A percentile compares a stretch with the other conserved stretches of the same genome.
Conservation (phyloP, 2,113 vertebrate species). For the Strigops habroptila region DNA sequence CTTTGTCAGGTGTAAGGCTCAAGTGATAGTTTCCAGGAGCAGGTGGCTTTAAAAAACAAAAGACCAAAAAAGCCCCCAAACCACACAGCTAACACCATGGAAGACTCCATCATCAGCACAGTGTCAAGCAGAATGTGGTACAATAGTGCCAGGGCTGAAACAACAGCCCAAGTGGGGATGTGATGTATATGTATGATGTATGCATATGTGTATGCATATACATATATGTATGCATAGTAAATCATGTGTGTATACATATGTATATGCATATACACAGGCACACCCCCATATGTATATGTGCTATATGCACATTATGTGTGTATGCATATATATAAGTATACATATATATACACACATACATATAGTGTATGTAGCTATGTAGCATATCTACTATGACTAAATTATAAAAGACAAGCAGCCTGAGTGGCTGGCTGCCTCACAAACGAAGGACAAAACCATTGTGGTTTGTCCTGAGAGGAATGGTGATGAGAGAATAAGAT, state of each 20-base stretch:
- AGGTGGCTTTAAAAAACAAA: neutral
- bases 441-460: neutral
- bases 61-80: neutral
- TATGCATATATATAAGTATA: neutral
- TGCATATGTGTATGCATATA: too few species aligned
- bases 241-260: too few species aligned
- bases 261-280: neutral
- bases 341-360: too few species aligned
- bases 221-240: neutral
- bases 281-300: fast-evolving
- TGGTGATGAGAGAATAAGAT: neutral
- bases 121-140: neutral
- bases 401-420: neutral
- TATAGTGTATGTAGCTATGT: neutral
- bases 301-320: neutral
- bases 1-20: neutral
- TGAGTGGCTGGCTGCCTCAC: neutral
- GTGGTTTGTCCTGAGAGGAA: fast-evolving
- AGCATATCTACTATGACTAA: neutral
- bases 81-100: neutral
- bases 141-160: neutral
- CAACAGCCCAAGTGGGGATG: neutral
- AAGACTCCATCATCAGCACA: neutral
- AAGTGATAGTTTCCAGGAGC: neutral
- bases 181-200: neutral